These are phyloP conservation scores for Archips crataeganus DNA, from an alignment of 2,888 invertebrate species.

Conservation along the genomic window DNA sequence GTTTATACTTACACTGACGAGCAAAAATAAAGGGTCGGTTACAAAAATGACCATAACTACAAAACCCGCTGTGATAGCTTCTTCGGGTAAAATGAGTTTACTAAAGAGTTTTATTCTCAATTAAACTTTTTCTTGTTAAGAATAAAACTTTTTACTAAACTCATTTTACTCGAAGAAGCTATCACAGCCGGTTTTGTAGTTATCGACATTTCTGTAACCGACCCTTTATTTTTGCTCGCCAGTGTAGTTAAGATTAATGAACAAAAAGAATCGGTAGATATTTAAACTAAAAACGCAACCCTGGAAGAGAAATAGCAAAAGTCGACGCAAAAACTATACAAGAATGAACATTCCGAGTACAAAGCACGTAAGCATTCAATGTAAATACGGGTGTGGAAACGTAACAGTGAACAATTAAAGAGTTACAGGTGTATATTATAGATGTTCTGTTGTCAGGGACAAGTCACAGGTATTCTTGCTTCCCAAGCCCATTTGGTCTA, in stretches of 20 bases:
- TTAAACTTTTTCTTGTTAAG: no score
- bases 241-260: neutral
- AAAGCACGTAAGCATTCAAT: slow-evolving; percentile 46
- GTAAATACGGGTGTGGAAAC: slow-evolving; percentile 47
- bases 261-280: neutral
- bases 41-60: no score
- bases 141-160: no score
- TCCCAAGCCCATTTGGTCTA: neutral
- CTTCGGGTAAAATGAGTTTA: no score
- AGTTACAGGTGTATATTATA: neutral
- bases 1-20: no score
- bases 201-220: no score
- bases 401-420: slow-evolving; percentile 29
- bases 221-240: no score
- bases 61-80: no score
- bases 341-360: slow-evolving; percentile 41
- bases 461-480: neutral
- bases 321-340: slow-evolving; percentile 45
- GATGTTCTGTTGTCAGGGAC: slow-evolving; percentile 7
- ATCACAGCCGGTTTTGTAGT: no score
- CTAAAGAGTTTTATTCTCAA: no score
- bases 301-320: slow-evolving; percentile 42
- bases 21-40: no score
- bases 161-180: no score
- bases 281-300: slow-evolving; percentile 21